Percentiles rank a stretch among this genome's conserved stretches.
phyloP scores from a whole-genome alignment of 1,140 invertebrate genomes.

The Ceratosolen solmsi region DNA sequence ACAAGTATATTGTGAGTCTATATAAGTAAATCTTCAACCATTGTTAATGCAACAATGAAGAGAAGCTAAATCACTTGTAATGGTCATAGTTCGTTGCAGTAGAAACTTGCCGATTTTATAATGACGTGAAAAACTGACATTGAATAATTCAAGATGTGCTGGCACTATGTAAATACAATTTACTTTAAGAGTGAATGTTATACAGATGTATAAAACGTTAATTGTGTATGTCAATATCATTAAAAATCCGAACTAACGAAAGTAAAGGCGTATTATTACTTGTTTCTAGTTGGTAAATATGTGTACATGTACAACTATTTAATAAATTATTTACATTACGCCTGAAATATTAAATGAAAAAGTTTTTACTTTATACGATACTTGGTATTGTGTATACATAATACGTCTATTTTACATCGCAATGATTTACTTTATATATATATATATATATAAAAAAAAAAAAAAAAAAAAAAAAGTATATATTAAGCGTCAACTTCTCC shows the following conservation, averaged over 20 bases:
- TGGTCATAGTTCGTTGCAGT: constrained; percentile 15
- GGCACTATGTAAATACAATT: constrained; percentile 56
- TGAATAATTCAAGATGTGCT: constrained; percentile 42
- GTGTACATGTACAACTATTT: constrained; percentile 61
- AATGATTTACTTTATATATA: not conserved
- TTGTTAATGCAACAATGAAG: constrained; percentile 16
- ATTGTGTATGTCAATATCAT: constrained; percentile 9
- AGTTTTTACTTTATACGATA: constrained; percentile 1
- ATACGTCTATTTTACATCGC: constrained; percentile 20
- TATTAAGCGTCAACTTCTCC: constrained; percentile 84
- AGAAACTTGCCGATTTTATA: constrained; percentile 7
- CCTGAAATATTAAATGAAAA: constrained; percentile 28
- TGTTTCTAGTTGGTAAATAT: constrained; percentile 57
- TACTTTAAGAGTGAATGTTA: constrained; percentile 38
- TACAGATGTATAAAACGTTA: constrained; percentile 21
- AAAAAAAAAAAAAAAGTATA: no score
- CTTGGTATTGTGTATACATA: constrained; percentile 11
- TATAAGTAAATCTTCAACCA: constrained; percentile 21
- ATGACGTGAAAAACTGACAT: constrained; percentile 5
- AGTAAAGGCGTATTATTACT: constrained; percentile 24
- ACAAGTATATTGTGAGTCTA: not conserved
- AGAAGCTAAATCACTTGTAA: constrained; percentile 24
- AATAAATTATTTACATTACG: constrained; percentile 63
- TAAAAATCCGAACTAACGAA: constrained; percentile 25
- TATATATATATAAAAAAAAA: no score